Evolutionary conservation across 2,797 vertebrate genomes (phyloP), one percentile per base, ranked within the genome.

Genomic region (Peromyscus eremicus): DNA sequence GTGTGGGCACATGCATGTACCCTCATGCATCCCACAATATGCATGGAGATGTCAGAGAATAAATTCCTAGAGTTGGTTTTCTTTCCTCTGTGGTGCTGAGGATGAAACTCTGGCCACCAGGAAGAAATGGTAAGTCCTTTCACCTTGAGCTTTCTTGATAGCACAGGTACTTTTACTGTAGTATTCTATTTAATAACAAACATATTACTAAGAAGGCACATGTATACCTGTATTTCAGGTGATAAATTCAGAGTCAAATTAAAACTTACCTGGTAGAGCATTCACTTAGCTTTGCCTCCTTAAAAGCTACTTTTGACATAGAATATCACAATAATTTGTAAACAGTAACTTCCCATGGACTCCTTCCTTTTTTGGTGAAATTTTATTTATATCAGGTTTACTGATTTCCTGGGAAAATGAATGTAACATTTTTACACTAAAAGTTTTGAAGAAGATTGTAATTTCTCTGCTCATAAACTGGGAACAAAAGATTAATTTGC

Each of bases 401-500:
- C 81, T 95, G 87, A 79, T 93, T 83, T 87, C 32, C 73, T 70
- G 21, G 19, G 4, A 13, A 84, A 95, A 75, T 60, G 14, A 96
- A 95, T 16, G 40, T 34, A 90, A 57, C 9, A 60, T 17, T 40
- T 86, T 75, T 46, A 80, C 4, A 93, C 81, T 85, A 86, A 86
- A 49, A 5, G 46, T 82, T 96, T 96, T 40, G 73, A 97, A 97
- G 95, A 37, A 17, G 40, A 32, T 68, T 73, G 27, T 29, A 70
- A 6, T 17, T 90, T 95, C 81, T 93, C 2, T 91, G 17, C n/a
- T 90, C 85, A 80, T 81, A 89, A 97, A 95, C 12, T 91, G 77
- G 6, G 96, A 95, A 95, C 95, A 70, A 94, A 91, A 81, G 37
- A 0, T 13, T 92, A 7, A 94, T 94, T 85, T 96, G 12, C 32